phyloP scores from a whole-genome alignment of 2,888 invertebrate species.

The Petrolisthes cinctipes region DNA sequence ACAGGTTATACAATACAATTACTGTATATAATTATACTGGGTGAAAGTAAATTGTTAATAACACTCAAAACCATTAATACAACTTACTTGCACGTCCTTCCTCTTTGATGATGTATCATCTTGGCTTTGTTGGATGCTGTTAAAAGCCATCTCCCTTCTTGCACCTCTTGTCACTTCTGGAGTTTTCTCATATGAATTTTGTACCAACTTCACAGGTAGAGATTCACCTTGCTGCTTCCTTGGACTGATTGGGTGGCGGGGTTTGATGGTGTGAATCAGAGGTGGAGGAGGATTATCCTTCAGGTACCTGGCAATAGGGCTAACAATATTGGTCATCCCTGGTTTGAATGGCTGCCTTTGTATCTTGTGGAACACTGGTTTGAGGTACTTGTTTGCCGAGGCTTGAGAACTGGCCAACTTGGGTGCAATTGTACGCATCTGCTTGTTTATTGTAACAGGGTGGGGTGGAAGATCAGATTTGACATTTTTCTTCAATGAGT shows the following conservation, averaged over 20 bases:
- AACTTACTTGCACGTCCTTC: neutral
- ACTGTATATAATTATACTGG: no score
- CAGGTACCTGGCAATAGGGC: slow-evolving; percentile 45
- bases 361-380: neutral
- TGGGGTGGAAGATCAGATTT: slow-evolving; percentile 31
- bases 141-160: neutral
- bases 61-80: neutral
- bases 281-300: slow-evolving; percentile 47
- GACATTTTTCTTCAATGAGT: neutral
- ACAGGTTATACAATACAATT: no score
- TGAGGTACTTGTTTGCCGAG: neutral
- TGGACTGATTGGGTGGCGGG: slow-evolving; percentile 25
- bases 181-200: neutral
- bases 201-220: neutral
- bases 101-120: neutral
- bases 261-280: slow-evolving; percentile 31
- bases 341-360: neutral
- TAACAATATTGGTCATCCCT: slow-evolving; percentile 27
- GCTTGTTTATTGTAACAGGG: neutral
- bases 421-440: neutral
- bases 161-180: neutral
- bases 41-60: no score
- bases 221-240: slow-evolving; percentile 1
- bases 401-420: neutral
- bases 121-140: neutral